phyloP scores from a whole-genome alignment of 1,140 invertebrate genomes.

The Saccostrea echinata region DNA sequence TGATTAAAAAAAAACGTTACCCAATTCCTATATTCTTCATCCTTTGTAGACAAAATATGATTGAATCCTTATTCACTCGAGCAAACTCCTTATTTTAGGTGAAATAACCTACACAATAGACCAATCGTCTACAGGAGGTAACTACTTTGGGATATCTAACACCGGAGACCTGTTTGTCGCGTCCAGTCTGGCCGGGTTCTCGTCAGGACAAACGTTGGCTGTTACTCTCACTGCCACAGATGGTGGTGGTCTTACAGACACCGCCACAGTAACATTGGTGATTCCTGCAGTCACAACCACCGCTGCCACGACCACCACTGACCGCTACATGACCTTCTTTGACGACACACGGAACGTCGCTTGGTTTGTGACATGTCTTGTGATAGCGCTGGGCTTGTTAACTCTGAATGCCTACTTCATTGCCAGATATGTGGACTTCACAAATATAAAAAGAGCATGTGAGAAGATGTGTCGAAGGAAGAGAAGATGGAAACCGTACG shows the following conservation, averaged over 20 bases:
- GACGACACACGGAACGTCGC: conserved; percentile 43
- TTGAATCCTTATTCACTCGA: too few relatives aligned
- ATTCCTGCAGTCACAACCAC: conserved; percentile 45
- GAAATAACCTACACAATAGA: conserved; percentile 21
- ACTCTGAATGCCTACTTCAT: background rate
- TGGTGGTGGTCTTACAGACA: conserved; percentile 38
- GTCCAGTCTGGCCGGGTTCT: conserved; percentile 25
- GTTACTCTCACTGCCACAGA: conserved; percentile 29
- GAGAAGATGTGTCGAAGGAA: conserved; percentile 21
- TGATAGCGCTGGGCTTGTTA: background rate
- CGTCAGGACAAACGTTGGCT: background rate
- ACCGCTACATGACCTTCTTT: conserved; percentile 46
- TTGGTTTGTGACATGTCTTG: conserved; percentile 10
- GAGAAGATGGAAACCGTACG: conserved; percentile 21
- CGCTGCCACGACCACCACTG: conserved; percentile 49
- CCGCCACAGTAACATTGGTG: conserved; percentile 24
- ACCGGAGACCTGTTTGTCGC: background rate
- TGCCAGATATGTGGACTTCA: background rate
- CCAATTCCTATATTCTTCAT: too few relatives aligned
- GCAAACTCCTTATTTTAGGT: background rate
- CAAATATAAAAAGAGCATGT: background rate
- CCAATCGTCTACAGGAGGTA: background rate
- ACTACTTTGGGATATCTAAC: conserved; percentile 20
- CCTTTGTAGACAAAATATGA: too few relatives aligned
- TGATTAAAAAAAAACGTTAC: too few relatives aligned